Evolutionary conservation across 1,140 invertebrate species (phyloP).

Genomic region (Bacillus rossius): DNA sequence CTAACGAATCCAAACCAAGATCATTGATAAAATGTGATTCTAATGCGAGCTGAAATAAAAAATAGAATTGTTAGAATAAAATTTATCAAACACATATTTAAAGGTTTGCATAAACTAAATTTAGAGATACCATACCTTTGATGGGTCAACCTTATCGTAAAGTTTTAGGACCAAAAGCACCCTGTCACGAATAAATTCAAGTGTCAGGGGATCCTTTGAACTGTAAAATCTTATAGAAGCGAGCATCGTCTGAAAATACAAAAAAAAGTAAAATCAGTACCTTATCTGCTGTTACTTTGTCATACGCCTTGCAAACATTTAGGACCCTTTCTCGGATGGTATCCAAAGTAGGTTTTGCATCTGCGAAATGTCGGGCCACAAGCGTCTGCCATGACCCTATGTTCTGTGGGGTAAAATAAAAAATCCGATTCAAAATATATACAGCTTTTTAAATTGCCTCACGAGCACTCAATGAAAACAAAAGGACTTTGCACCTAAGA

Average conservation of each 20-base stretch:
- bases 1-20: slow-evolving; percentile 93
- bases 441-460: not conserved
- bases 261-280: slow-evolving; percentile 25
- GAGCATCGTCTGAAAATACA: slow-evolving; percentile 58
- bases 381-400: not conserved
- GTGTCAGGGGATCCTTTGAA: slow-evolving; percentile 61
- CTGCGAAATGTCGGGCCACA: slow-evolving; percentile 9
- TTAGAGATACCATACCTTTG: slow-evolving; percentile 62
- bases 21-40: slow-evolving; percentile 97
- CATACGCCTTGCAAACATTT: slow-evolving; percentile 33
- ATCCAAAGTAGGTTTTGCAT: slow-evolving; percentile 21
- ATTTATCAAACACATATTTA: slow-evolving; percentile 18
- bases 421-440: not conserved
- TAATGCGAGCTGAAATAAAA: slow-evolving; percentile 66
- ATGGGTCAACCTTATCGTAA: slow-evolving; percentile 92
- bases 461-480: not conserved
- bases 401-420: slow-evolving; percentile 9
- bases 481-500: not conserved
- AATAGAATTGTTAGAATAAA: not conserved
- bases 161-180: slow-evolving; percentile 90
- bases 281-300: slow-evolving; percentile 33
- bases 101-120: not conserved
- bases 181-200: slow-evolving; percentile 79
- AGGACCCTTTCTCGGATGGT: slow-evolving; percentile 30
- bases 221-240: slow-evolving; percentile 63